A percentile compares a stretch with the other conserved stretches of the same genome.
phyloP scores from a whole-genome alignment of 2,888 invertebrate genomes.

The Drosophila pseudotakahashii region DNA sequence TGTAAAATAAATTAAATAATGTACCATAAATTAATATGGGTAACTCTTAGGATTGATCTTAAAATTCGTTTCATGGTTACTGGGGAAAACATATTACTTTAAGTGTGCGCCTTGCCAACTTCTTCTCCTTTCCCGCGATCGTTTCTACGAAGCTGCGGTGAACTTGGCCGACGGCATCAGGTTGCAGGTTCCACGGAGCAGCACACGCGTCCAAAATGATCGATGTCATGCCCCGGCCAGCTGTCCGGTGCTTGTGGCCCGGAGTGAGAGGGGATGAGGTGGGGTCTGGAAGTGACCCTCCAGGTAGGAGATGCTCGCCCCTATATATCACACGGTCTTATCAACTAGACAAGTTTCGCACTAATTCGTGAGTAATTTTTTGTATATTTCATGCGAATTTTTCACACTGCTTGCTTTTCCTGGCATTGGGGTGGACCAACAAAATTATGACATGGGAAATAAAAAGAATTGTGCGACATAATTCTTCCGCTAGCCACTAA shows the following conservation, averaged over 20 bases:
- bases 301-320: constrained; percentile 33
- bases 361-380: constrained; percentile 64
- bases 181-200: constrained; percentile 66
- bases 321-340: constrained; percentile 64
- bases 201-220: constrained; percentile 73
- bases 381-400: constrained; percentile 28
- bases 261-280: constrained; percentile 1
- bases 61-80: neutral
- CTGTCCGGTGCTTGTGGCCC: constrained; percentile 8
- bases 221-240: constrained; percentile 53
- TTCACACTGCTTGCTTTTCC: constrained; percentile 1
- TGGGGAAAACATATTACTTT: neutral
- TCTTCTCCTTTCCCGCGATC: constrained; percentile 21
- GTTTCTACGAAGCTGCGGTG: constrained; percentile 45
- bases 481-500: constrained; percentile 77
- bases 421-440: constrained; percentile 14
- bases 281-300: constrained; percentile 44
- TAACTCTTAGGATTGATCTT: too few relatives aligned
- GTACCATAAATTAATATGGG: too few relatives aligned
- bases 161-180: constrained; percentile 71
- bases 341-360: constrained; percentile 68
- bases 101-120: constrained; percentile 6
- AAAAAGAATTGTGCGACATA: constrained; percentile 51
- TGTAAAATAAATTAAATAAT: too few relatives aligned
- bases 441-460: constrained; percentile 9